Conservation (phyloP, 2,888 invertebrate species). For the Thecophora atra region DNA sequence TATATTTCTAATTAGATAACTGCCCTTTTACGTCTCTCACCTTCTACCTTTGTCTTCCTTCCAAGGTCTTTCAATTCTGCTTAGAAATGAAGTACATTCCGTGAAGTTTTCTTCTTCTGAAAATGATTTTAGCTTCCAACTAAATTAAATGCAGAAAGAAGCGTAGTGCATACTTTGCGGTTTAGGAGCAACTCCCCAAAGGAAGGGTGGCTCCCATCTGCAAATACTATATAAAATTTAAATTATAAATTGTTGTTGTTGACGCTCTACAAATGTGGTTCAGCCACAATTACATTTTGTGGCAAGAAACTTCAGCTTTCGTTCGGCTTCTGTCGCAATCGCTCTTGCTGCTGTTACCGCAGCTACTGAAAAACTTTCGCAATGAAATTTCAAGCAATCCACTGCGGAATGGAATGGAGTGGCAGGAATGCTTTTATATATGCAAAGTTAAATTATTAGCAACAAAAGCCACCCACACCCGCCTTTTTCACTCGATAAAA, state of each 20-base stretch:
- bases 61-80: too few species aligned
- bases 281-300: conserved; percentile 24
- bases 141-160: too few species aligned
- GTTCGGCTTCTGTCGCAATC: neutral
- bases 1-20: neutral
- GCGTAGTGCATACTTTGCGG: too few species aligned
- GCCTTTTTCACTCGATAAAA: neutral
- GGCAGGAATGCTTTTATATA: conserved; percentile 4
- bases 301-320: conserved; percentile 25
- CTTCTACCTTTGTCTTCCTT: neutral
- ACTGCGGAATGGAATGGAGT: neutral
- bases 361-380: conserved; percentile 4
- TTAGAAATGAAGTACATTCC: too few species aligned
- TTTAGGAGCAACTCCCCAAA: too few species aligned
- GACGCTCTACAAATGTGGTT: conserved; percentile 1
- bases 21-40: neutral
- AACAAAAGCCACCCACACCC: conserved; percentile 6
- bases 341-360: neutral
- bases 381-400: conserved; percentile 12
- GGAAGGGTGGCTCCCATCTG: neutral
- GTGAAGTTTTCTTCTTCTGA: too few species aligned
- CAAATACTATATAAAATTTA: neutral
- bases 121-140: too few species aligned
- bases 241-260: conserved; percentile 11
- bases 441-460: conserved; percentile 22